phyloP scores from a whole-genome alignment of 2,888 invertebrate genomes.

The Imbricaverruca yamaguchii region DNA sequence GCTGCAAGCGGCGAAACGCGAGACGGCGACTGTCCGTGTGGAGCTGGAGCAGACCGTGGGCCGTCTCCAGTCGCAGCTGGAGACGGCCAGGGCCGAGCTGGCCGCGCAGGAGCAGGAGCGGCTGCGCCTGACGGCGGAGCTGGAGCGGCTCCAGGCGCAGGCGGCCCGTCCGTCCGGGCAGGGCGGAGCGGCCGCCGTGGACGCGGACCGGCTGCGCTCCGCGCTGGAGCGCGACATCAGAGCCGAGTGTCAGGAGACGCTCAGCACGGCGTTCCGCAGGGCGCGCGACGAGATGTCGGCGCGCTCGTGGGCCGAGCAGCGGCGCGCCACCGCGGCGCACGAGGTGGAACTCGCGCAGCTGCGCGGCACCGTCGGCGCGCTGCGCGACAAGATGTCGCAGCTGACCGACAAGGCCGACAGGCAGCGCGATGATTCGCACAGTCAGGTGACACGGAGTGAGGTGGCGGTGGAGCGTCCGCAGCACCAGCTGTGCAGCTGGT shows the following conservation, averaged over 20 bases:
- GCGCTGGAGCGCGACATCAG: not conserved
- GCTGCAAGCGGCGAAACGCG: not conserved
- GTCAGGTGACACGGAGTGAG: not conserved
- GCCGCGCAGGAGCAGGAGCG: too few species aligned
- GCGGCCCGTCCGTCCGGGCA: not conserved
- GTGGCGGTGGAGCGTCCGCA: not conserved
- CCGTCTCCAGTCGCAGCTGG: not conserved
- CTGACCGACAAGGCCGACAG: not conserved
- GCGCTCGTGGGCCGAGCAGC: not conserved
- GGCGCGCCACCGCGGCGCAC: not conserved
- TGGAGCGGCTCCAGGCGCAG: not conserved
- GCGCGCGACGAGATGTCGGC: not conserved
- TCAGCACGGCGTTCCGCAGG: not conserved
- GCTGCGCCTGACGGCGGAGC: not conserved
- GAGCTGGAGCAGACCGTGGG: not conserved
- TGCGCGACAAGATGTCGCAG: not conserved
- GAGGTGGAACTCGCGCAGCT: not conserved
- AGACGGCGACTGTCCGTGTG: not conserved
- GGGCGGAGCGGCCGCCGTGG: not conserved
- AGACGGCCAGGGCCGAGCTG: not conserved
- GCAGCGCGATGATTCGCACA: not conserved
- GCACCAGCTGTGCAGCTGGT: slow-evolving; percentile 4
- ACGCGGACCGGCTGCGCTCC: not conserved
- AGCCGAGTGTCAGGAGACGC: not conserved
- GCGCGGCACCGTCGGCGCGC: not conserved